phyloP scores from a whole-genome alignment of 2,888 invertebrate genomes.

The Stenodera caucasica region DNA sequence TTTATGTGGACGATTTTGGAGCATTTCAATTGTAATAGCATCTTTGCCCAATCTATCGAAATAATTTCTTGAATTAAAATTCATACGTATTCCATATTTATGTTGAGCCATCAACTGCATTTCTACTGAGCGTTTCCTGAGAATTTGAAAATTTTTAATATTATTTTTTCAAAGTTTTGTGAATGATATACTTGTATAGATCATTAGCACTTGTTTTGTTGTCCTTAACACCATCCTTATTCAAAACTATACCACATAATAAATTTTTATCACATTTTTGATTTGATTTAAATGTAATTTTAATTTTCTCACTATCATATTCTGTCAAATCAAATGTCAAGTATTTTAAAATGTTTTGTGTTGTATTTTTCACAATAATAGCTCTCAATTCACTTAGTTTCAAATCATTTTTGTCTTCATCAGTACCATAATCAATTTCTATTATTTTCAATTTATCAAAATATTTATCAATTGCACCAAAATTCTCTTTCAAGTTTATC shows the following conservation, averaged over 20 bases:
- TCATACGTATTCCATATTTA: constrained; percentile 64
- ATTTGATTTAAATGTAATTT: constrained; percentile 56
- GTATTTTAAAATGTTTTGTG: constrained; percentile 51
- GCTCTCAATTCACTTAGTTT: constrained; percentile 52
- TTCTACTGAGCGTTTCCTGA: constrained; percentile 63
- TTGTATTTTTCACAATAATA: constrained; percentile 48
- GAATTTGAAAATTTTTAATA: constrained; percentile 23
- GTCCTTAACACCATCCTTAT: constrained; percentile 61
- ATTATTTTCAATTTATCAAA: constrained; percentile 32
- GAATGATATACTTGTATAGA: constrained; percentile 58
- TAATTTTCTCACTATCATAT: constrained; percentile 47
- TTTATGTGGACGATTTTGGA: constrained; percentile 67
- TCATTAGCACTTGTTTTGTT: constrained; percentile 55
- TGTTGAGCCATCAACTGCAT: constrained; percentile 70
- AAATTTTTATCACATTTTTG: constrained; percentile 42
- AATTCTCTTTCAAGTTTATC: constrained; percentile 38
- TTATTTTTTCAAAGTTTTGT: constrained; percentile 22
- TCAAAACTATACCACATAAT: constrained; percentile 65
- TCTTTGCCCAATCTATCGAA: constrained; percentile 66
- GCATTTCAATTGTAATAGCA: constrained; percentile 67
- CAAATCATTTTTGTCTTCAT: constrained; percentile 42
- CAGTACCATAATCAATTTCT: constrained; percentile 19
- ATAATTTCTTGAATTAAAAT: constrained; percentile 60
- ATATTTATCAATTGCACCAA: constrained; percentile 41
- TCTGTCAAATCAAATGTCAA: constrained; percentile 47